phyloP scores from a whole-genome alignment of 2,113 vertebrate species.

The Chunga burmeisteri region DNA sequence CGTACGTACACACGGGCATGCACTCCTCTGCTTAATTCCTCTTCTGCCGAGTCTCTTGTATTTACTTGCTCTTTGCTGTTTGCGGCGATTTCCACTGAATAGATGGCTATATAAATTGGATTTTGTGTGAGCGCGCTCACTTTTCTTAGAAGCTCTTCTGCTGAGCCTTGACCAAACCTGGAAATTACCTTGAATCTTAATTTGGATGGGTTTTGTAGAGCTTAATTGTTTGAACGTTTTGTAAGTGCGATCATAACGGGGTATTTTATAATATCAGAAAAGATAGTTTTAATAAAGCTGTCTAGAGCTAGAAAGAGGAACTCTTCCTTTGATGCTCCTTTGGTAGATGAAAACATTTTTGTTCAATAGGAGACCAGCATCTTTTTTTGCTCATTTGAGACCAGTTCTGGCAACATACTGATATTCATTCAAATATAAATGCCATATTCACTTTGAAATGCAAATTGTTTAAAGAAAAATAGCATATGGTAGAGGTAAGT shows the following conservation, averaged over 20 bases:
- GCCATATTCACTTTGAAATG: conserved; percentile 79
- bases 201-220: conserved; percentile 18
- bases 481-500: conserved; percentile 80
- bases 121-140: background rate
- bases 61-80: background rate
- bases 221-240: conserved; percentile 56
- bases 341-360: conserved; percentile 74
- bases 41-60: background rate
- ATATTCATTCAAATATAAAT: conserved; percentile 76
- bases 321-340: conserved; percentile 71
- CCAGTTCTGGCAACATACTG: conserved; percentile 76
- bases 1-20: fast-evolving
- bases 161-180: background rate
- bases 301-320: conserved; percentile 64
- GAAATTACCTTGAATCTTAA: background rate
- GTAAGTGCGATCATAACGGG: conserved; percentile 37
- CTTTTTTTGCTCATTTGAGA: conserved; percentile 70
- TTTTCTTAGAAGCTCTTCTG: background rate
- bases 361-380: conserved; percentile 73
- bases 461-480: conserved; percentile 82
- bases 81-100: background rate
- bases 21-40: background rate
- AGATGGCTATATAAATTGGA: background rate
- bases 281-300: conserved; percentile 74
- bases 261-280: conserved; percentile 67